Percentiles rank a stretch among this genome's conserved stretches.
Evolutionary conservation across 1,140 invertebrate genomes (phyloP).

Genomic region (Planococcus citri): DNA sequence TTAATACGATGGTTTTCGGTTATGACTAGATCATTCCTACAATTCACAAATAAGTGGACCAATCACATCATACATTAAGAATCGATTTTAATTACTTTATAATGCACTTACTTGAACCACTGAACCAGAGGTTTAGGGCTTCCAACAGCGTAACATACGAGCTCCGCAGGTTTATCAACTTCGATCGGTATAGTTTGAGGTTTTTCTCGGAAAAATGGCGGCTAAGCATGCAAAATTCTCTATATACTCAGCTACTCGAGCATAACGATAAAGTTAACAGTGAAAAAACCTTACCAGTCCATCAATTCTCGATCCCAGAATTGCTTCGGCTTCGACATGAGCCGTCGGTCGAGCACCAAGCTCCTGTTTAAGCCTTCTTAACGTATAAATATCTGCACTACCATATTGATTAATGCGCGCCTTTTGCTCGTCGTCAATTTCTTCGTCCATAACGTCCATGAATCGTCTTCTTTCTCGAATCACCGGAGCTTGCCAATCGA

Average conservation of each 20-base stretch:
- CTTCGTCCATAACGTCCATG: conserved; percentile 90
- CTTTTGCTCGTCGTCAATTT: conserved; percentile 80
- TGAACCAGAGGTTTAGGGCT: conserved; percentile 81
- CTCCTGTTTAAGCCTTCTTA: conserved; percentile 64
- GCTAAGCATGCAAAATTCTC: conserved; percentile 33
- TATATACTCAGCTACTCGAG: too few species aligned
- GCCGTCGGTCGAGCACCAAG: conserved; percentile 61
- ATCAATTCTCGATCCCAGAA: conserved; percentile 64
- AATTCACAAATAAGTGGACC: background rate
- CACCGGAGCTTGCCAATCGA: conserved; percentile 67
- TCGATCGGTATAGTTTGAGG: conserved; percentile 63
- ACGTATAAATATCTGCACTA: conserved; percentile 49
- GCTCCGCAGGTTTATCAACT: conserved; percentile 59
- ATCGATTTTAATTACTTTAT: too few species aligned
- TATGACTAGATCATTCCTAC: conserved; percentile 67
- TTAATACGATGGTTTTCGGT: conserved; percentile 64
- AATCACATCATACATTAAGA: too few species aligned
- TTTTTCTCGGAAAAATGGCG: conserved; percentile 71
- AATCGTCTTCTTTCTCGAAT: conserved; percentile 80
- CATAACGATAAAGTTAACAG: background rate
- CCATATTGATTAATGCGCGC: conserved; percentile 66
- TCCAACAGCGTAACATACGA: conserved; percentile 76
- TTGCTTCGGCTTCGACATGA: conserved; percentile 70
- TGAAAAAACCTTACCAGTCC: conserved; percentile 44
- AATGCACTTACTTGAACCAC: conserved; percentile 69